Evolutionary conservation across 2,797 vertebrate species (phyloP).

Genomic region (Betta splendens): DNA sequence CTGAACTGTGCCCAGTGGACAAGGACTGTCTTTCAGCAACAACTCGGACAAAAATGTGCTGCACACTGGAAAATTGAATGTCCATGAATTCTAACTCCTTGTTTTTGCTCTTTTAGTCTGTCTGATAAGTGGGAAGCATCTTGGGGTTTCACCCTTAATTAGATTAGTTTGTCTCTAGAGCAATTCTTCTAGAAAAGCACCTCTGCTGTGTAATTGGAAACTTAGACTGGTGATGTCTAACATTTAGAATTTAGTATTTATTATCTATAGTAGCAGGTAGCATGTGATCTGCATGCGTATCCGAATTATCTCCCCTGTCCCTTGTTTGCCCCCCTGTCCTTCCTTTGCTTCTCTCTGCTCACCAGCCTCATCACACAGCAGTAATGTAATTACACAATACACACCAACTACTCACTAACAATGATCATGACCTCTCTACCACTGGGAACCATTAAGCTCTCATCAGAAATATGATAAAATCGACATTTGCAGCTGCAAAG

Average conservation of each 20-base stretch:
- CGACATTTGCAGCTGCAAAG: conserved; percentile 50
- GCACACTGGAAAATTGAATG: no score
- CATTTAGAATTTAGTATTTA: conserved; percentile 20
- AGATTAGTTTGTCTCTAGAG: conserved; percentile 20
- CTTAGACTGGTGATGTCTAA: conserved; percentile 10
- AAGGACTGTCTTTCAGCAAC: no score
- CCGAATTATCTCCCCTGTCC: conserved; percentile 15
- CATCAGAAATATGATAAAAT: conserved; percentile 46
- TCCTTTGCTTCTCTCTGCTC: conserved; percentile 8
- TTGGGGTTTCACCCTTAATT: background rate
- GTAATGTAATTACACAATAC: conserved; percentile 37
- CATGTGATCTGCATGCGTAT: no score
- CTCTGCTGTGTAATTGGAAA: conserved; percentile 11
- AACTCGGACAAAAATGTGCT: no score
- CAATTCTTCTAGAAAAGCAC: conserved; percentile 6
- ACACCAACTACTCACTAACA: conserved; percentile 44
- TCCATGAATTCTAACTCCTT: no score
- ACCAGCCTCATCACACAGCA: conserved; percentile 18
- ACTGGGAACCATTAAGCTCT: conserved; percentile 43
- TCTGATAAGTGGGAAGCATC: no score
- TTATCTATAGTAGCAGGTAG: conserved; percentile 8
- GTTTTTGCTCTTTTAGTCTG: background rate
- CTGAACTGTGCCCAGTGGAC: no score
- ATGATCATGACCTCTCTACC: conserved; percentile 32
- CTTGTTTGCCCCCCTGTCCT: background rate